These are phyloP conservation scores for Danaus melanippus DNA, from an alignment of 1,140 invertebrate species.

Conservation along the genomic window DNA sequence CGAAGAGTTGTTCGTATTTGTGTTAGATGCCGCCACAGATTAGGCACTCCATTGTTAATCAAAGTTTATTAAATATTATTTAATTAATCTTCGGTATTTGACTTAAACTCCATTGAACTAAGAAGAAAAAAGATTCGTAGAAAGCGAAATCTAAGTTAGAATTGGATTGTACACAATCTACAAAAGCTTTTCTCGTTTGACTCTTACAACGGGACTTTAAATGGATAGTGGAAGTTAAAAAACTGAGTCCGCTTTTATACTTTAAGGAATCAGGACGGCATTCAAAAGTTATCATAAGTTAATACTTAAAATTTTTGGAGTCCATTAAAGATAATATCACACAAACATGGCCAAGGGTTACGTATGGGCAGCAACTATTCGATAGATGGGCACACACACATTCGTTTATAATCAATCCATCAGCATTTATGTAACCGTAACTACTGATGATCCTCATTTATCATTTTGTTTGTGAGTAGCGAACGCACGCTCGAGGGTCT, in stretches of 20 bases:
- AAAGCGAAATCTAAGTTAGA: conserved; percentile 24
- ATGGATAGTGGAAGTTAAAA: conserved; percentile 26
- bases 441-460: conserved; percentile 67
- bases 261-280: conserved; percentile 30
- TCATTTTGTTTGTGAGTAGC: conserved; percentile 66
- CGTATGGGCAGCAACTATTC: conserved; percentile 54
- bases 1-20: conserved; percentile 56
- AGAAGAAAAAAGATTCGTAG: conserved; percentile 31
- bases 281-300: conserved; percentile 39
- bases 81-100: conserved; percentile 67
- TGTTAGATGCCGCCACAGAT: conserved; percentile 67
- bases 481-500: conserved; percentile 42
- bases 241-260: conserved; percentile 33
- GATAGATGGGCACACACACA: conserved; percentile 55
- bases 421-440: conserved; percentile 64
- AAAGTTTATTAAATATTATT: conserved; percentile 69
- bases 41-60: conserved; percentile 62
- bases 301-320: conserved; percentile 55
- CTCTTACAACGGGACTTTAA: conserved; percentile 13
- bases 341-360: conserved; percentile 41
- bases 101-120: conserved; percentile 40
- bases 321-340: conserved; percentile 63
- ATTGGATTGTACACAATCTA: conserved; percentile 24
- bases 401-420: conserved; percentile 67
- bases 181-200: conserved; percentile 14